These are phyloP conservation scores for Urechis unicinctus DNA, from an alignment of 2,888 invertebrate species.

Conservation along the genomic window DNA sequence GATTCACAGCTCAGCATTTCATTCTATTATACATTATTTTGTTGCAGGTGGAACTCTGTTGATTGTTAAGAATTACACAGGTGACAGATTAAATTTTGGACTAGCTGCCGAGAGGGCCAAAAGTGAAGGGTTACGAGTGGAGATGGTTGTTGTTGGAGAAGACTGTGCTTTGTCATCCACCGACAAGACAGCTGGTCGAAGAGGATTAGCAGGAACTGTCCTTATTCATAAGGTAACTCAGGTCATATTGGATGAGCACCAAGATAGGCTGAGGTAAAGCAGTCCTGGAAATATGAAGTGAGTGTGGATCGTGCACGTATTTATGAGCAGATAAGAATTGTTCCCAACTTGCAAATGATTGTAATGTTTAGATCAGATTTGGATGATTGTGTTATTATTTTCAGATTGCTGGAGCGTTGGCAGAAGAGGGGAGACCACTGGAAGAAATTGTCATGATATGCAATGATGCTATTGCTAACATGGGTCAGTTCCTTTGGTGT, in stretches of 20 bases:
- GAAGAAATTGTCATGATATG: slow-evolving; percentile 53
- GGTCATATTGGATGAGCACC: too few species aligned
- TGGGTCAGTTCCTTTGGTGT: slow-evolving; percentile 32
- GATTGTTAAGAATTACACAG: slow-evolving; percentile 48
- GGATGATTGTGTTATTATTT: slow-evolving; percentile 10
- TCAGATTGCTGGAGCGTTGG: slow-evolving; percentile 71
- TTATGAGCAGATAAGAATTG: too few species aligned
- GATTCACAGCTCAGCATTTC: background rate
- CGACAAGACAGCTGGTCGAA: slow-evolving; percentile 55
- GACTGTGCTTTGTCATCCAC: slow-evolving; percentile 55
- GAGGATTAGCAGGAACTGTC: slow-evolving; percentile 60
- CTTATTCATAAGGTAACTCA: slow-evolving; percentile 52
- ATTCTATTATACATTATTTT: background rate
- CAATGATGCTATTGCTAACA: slow-evolving; percentile 30
- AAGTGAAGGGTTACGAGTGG: slow-evolving; percentile 55
- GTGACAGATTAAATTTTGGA: slow-evolving; percentile 47
- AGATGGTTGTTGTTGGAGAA: slow-evolving; percentile 61
- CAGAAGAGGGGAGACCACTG: slow-evolving; percentile 59
- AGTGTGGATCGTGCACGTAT: background rate
- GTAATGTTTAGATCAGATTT: too few species aligned
- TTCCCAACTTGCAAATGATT: too few species aligned
- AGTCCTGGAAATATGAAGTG: too few species aligned
- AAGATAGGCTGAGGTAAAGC: too few species aligned
- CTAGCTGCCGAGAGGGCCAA: slow-evolving; percentile 42
- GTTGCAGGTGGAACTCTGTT: slow-evolving; percentile 32